Base-by-base conservation (phyloP, 2,113 vertebrate genomes). In the Grus americana region DNA sequence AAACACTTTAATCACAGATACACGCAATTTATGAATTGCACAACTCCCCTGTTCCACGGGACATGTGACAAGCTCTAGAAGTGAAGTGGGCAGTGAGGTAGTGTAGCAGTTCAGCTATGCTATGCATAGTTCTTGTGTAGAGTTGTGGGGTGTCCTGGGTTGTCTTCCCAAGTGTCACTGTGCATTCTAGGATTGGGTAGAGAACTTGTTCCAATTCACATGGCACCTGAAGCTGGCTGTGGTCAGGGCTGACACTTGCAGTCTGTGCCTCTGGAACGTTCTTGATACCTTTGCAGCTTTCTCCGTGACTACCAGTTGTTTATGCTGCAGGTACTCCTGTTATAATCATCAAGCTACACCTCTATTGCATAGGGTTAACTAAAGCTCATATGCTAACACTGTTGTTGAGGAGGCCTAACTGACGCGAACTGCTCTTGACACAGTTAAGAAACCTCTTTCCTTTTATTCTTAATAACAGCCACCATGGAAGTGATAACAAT, bases 101-200 rank as follows among this genome's bases (percentile, higher is more conserved):
- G 15, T 34, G 57, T 4, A 49, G 71, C 47, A 29, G n/a, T 54
- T 76, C 38, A 40, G 57, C 30, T 5, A 0, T 6, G 34, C 32
- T 49, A 1, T 12, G 29, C 8, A 2, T 14, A 12, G 55, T 44
- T 27, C 55, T 78, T 17, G 2, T 10, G 42, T 6, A 34, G 61
- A 67, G 23, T 36, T 0, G 0, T 27, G 47, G 58, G 11, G 11
- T 50, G 18, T 22, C 67, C 52, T 68, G 27, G 11, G 30, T 32
- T 62, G 55, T 38, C 46, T 73, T 74, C 20, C 46, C 40, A 19
- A 34, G 68, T 3, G 1, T 36, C 24, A 18, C 50, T 8, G 11
- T 54, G 46, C 26, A 5, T 18, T 49, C 19, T 1, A 30, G 49
- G 26, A 26, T 0, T 73, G 34, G 18, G 20, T 36, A 24, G 63